A percentile compares a stretch with the other conserved stretches of the same genome.
These are phyloP conservation scores for Oncorhynchus kisutch DNA, from an alignment of 2,113 vertebrate genomes.

Conservation along the genomic window DNA sequence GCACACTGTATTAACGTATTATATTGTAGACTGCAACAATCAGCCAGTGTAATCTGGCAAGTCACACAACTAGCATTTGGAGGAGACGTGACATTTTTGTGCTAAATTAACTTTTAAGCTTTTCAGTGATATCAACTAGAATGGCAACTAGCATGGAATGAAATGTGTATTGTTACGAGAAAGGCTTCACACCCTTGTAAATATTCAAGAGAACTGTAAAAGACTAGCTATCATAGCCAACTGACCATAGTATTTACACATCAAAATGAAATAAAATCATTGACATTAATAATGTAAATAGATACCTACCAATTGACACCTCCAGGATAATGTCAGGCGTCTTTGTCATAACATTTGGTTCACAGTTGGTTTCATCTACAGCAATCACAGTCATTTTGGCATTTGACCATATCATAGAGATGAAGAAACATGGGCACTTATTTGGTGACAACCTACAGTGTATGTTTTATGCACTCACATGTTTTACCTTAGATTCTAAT, in stretches of 20 bases:
- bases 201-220: constrained; percentile 10
- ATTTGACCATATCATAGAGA: background rate
- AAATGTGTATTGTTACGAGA: background rate
- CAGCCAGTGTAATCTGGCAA: constrained; percentile 4
- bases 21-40: background rate
- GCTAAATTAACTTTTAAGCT: constrained; percentile 3
- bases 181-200: constrained; percentile 35
- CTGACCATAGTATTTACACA: background rate
- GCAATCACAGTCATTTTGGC: constrained; percentile 37
- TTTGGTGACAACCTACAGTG: background rate
- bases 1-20: background rate
- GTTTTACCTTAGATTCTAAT: background rate
- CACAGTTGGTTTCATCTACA: constrained; percentile 96
- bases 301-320: constrained; percentile 90
- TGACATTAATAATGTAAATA: constrained; percentile 20
- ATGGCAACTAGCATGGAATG: background rate
- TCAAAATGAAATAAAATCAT: constrained; percentile 10
- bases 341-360: constrained; percentile 97
- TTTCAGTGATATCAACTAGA: constrained; percentile 15
- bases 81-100: constrained; percentile 39
- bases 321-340: constrained; percentile 98
- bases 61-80: constrained; percentile 11
- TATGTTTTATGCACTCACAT: background rate
- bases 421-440: too few relatives aligned
- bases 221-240: constrained; percentile 20